phyloP scores from a whole-genome alignment of 2,113 vertebrate species.

The Syrrhaptes paradoxus region DNA sequence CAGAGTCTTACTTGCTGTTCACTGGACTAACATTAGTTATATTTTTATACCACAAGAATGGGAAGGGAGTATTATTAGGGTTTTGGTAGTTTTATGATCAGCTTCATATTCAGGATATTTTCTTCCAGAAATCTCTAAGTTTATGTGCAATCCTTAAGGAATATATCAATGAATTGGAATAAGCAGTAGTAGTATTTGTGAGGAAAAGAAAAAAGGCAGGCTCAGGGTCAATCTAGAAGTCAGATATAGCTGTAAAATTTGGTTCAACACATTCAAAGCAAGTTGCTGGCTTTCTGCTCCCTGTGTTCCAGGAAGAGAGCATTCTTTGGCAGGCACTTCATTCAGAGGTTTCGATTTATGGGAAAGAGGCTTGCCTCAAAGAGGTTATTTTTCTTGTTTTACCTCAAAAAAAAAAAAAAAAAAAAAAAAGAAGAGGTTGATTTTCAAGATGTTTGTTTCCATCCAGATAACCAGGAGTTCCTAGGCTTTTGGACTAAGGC shows the following conservation, averaged over 20 bases:
- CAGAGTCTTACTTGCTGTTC: slow-evolving; percentile 44
- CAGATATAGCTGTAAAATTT: slow-evolving; percentile 54
- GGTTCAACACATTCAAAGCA: slow-evolving; percentile 51
- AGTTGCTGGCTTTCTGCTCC: slow-evolving; percentile 62
- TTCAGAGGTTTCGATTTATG: slow-evolving; percentile 67
- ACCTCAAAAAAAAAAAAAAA: neutral
- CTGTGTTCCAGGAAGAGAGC: slow-evolving; percentile 66
- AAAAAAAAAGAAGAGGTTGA: neutral
- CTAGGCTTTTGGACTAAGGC: neutral
- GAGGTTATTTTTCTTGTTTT: slow-evolving; percentile 69
- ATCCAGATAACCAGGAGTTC: slow-evolving; percentile 16
- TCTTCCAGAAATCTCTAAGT: slow-evolving; percentile 32
- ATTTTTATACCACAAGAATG: slow-evolving; percentile 58
- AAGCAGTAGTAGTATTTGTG: neutral
- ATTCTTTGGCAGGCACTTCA: slow-evolving; percentile 62
- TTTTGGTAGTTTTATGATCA: slow-evolving; percentile 61
- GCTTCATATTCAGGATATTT: slow-evolving; percentile 16
- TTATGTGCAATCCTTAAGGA: slow-evolving; percentile 30
- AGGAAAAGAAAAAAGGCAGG: slow-evolving; percentile 30
- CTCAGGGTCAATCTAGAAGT: slow-evolving; percentile 19
- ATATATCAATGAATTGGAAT: slow-evolving; percentile 35
- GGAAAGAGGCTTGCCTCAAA: slow-evolving; percentile 70
- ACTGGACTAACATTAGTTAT: slow-evolving; percentile 49
- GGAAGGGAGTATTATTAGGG: slow-evolving; percentile 19
- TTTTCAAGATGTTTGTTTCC: slow-evolving; percentile 7